phyloP scores from a whole-genome alignment of 2,113 vertebrate species.

The Callipepla californica region DNA sequence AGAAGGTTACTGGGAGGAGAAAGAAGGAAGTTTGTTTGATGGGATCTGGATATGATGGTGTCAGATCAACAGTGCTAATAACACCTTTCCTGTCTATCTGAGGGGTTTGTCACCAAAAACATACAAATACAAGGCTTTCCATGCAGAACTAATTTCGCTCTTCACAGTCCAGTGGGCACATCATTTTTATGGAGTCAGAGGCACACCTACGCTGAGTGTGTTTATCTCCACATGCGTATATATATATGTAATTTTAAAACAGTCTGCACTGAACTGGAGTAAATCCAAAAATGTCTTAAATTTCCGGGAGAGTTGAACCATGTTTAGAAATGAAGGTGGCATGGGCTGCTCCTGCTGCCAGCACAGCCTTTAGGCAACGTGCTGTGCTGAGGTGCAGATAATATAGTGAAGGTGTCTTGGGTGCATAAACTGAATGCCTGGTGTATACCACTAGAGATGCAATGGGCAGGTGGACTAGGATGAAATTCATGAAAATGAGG shows the following conservation, averaged over 20 bases:
- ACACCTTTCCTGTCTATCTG: not conserved
- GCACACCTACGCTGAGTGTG: not conserved
- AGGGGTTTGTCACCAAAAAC: not conserved
- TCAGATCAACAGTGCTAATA: not conserved
- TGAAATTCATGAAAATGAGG: not conserved
- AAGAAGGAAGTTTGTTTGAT: not conserved
- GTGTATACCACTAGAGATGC: not conserved
- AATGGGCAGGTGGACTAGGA: not conserved
- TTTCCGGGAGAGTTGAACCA: not conserved
- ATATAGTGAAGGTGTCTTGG: not conserved
- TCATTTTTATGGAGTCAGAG: conserved; percentile 19
- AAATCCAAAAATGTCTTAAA: not conserved
- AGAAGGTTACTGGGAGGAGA: not conserved
- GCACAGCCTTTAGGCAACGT: not conserved
- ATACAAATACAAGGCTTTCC: not conserved
- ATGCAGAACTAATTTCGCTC: conserved; percentile 43
- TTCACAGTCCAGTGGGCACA: not conserved
- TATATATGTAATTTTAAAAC: not conserved
- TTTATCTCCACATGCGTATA: not conserved
- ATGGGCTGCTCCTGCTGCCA: not conserved
- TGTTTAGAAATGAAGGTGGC: not conserved
- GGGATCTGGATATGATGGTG: not conserved
- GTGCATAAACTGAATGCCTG: not conserved
- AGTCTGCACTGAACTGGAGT: not conserved
- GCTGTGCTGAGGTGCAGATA: not conserved